These are phyloP conservation scores for Rhagoletis pomonella DNA, from an alignment of 1,140 invertebrate genomes.

Conservation along the genomic window DNA sequence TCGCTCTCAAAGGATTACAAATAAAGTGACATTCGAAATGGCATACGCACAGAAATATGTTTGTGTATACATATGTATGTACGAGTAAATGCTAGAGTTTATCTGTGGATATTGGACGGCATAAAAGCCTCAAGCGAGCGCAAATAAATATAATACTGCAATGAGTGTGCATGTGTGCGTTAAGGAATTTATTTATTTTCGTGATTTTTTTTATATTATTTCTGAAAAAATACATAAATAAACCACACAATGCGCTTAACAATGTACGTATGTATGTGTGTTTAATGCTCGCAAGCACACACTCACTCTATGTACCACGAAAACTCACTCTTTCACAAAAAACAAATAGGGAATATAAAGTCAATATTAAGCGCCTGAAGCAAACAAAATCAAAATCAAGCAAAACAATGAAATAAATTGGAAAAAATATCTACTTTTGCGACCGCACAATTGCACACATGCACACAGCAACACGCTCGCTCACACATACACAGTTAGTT, in stretches of 20 bases:
- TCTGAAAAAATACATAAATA: not conserved
- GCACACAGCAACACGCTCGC: not conserved
- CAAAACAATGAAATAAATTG: constrained; percentile 35
- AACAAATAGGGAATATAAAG: not conserved
- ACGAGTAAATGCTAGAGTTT: not conserved
- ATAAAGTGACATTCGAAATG: not conserved
- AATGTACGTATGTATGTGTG: too few species aligned
- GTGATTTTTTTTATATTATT: not conserved
- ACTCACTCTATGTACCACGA: too few species aligned
- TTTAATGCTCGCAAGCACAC: too few species aligned
- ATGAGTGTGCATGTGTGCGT: not conserved
- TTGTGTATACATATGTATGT: not conserved
- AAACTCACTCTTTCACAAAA: not conserved
- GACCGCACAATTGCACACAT: constrained; percentile 13
- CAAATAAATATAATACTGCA: not conserved
- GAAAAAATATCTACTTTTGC: constrained; percentile 21
- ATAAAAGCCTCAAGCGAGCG: constrained; percentile 4
- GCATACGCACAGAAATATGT: not conserved
- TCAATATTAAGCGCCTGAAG: constrained; percentile 25
- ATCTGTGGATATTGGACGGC: not conserved
- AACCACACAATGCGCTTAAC: too few species aligned
- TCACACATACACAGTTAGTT: not conserved
- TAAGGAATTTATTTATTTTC: not conserved
- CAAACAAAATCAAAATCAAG: constrained; percentile 23
- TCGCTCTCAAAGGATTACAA: not conserved